A percentile compares a stretch with the other conserved stretches of the same genome.
phyloP scores from a whole-genome alignment of 2,888 invertebrate species.

The Geophilus truncorum region DNA sequence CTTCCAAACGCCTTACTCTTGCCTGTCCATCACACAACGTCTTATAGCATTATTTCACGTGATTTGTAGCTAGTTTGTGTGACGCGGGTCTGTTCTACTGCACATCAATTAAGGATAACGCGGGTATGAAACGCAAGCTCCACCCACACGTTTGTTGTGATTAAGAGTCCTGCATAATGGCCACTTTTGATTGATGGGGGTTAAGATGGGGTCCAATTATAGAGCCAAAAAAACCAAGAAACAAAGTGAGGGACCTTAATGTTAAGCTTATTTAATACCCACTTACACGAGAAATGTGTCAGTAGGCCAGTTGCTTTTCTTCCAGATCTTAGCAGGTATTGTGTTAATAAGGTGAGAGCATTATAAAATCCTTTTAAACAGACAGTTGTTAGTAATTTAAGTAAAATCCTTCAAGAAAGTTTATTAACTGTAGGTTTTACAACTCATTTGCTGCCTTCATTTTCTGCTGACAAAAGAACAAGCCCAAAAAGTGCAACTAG shows the following conservation, averaged over 20 bases:
- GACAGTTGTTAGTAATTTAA: too few species aligned
- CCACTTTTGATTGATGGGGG: background rate
- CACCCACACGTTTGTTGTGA: conserved; percentile 17
- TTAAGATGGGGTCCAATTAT: background rate
- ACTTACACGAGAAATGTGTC: too few species aligned
- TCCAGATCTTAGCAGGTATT: too few species aligned
- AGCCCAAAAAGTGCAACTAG: too few species aligned
- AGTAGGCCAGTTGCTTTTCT: too few species aligned
- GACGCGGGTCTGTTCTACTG: background rate
- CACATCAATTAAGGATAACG: background rate
- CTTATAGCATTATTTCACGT: background rate
- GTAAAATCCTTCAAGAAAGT: too few species aligned
- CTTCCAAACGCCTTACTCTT: background rate
- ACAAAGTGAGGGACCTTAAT: background rate
- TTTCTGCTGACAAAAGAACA: too few species aligned
- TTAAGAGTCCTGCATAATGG: conserved; percentile 13
- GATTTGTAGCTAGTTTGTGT: background rate
- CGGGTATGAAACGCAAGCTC: background rate
- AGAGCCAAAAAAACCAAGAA: background rate
- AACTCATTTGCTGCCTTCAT: too few species aligned
- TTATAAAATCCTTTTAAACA: too few species aligned
- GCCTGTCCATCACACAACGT: conserved; percentile 11
- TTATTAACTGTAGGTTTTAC: too few species aligned
- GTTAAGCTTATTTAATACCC: background rate
- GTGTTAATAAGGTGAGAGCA: too few species aligned